A percentile compares a stretch with the other conserved stretches of the same genome.
Evolutionary conservation across 2,888 invertebrate species (phyloP).

Genomic region (Hesperia comma): DNA sequence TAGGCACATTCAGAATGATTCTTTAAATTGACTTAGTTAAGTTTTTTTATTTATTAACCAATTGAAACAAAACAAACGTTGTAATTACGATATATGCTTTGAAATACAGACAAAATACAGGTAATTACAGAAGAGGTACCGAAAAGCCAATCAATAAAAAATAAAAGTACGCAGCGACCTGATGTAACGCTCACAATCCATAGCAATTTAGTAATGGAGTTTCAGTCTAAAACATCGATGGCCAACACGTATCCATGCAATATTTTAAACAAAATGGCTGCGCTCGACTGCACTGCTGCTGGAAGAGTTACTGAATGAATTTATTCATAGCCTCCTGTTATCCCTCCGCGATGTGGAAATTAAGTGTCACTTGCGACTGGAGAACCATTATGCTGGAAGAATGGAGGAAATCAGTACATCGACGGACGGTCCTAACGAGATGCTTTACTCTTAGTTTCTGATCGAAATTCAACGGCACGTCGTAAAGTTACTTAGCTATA

Average conservation of each 20-base stretch:
- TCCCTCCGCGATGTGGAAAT: constrained; percentile 45
- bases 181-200: background rate
- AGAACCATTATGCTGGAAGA: constrained; percentile 43
- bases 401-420: constrained; percentile 42
- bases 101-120: too few species aligned
- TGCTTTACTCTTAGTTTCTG: constrained; percentile 30
- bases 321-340: constrained; percentile 45
- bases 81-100: too few species aligned
- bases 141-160: too few species aligned
- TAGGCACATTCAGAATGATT: too few species aligned
- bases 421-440: constrained; percentile 33
- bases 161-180: background rate
- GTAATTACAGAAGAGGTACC: too few species aligned
- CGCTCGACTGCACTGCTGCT: constrained; percentile 5
- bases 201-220: constrained; percentile 6
- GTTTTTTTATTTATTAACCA: too few species aligned
- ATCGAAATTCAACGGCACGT: background rate
- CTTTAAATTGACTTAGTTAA: too few species aligned
- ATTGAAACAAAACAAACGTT: too few species aligned
- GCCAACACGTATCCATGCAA: constrained; percentile 13
- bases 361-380: constrained; percentile 45
- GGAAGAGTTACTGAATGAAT: constrained; percentile 38
- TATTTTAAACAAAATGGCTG: constrained; percentile 20
- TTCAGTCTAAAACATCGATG: constrained; percentile 1
- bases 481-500: too few species aligned